Conservation (phyloP, 35 echinoderm and acorn worm species). For the Lytechinus pictus region DNA sequence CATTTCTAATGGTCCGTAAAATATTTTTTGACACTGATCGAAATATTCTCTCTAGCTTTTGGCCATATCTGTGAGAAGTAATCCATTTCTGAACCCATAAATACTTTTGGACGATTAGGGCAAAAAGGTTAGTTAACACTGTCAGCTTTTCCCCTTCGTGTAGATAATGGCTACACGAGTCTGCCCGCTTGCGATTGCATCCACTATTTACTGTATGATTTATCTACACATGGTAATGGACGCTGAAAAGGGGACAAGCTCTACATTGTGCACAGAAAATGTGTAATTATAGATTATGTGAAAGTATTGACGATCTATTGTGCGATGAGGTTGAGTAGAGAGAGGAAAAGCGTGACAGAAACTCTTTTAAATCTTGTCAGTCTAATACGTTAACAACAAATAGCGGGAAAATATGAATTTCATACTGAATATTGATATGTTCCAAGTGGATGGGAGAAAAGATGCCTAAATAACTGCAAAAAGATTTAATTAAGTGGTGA, state of each 20-base stretch:
- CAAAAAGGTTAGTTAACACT: background rate
- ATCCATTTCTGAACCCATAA: background rate
- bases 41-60: background rate
- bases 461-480: background rate
- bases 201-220: background rate
- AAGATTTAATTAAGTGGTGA: background rate
- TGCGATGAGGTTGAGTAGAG: background rate
- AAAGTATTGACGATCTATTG: background rate
- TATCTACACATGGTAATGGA: background rate
- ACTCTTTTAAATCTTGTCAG: background rate
- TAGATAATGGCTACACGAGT: background rate
- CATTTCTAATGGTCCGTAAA: background rate
- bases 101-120: background rate
- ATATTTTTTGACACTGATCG: conserved; percentile 3
- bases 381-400: background rate
- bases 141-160: background rate
- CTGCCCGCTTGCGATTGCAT: background rate
- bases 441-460: background rate
- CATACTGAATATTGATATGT: background rate
- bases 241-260: background rate
- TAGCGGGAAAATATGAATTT: background rate
- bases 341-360: background rate
- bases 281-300: background rate
- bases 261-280: background rate
- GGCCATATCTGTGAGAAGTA: background rate